phyloP scores from a whole-genome alignment of 2,888 invertebrate genomes.

The Mythimna pallens region DNA sequence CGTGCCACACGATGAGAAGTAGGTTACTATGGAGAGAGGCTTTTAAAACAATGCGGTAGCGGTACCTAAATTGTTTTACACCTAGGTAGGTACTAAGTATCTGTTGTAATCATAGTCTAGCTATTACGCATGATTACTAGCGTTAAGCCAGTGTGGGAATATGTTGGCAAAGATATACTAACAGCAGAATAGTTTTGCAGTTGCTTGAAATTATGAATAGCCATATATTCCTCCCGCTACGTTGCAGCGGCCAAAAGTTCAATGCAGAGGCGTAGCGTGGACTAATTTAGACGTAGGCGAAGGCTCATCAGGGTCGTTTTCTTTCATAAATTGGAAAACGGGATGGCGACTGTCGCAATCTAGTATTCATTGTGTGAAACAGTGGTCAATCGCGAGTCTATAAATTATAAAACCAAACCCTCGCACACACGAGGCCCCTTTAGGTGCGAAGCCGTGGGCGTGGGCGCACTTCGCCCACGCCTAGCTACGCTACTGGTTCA shows the following conservation, averaged over 20 bases:
- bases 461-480: too few relatives aligned
- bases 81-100: neutral
- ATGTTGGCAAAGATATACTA: neutral
- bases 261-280: neutral
- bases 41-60: slow-evolving; percentile 9
- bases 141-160: neutral
- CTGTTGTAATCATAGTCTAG: slow-evolving; percentile 12
- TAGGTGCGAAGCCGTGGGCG: too few relatives aligned
- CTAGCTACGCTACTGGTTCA: too few relatives aligned
- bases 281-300: too few relatives aligned
- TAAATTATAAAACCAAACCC: too few relatives aligned
- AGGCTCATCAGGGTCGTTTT: too few relatives aligned
- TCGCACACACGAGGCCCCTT: too few relatives aligned
- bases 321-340: too few relatives aligned
- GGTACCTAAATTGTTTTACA: neutral
- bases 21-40: neutral
- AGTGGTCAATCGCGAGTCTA: too few relatives aligned
- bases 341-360: too few relatives aligned
- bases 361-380: too few relatives aligned
- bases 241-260: neutral
- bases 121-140: neutral
- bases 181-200: neutral
- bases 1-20: slow-evolving; percentile 18
- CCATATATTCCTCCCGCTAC: neutral
- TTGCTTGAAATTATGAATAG: slow-evolving; percentile 4